Evolutionary conservation across 2,797 vertebrate genomes (phyloP).

Genomic region (Chloroceryle amazona): DNA sequence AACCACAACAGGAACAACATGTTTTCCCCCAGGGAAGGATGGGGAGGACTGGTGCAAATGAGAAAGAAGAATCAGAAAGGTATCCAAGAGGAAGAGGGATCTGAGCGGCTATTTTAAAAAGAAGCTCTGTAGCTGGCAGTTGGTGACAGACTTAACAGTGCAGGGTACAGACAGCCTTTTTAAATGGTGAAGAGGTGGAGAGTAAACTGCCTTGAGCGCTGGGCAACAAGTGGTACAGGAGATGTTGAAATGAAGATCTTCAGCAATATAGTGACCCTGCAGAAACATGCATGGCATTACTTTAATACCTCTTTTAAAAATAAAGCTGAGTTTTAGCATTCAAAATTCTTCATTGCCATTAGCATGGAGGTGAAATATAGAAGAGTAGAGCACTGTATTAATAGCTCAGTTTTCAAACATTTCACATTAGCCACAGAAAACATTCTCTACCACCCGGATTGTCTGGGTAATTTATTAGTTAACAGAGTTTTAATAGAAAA

Average conservation of each 20-base stretch:
- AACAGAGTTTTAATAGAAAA: not conserved
- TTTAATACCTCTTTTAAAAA: not conserved
- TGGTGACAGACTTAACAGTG: not conserved
- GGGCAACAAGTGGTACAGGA: not conserved
- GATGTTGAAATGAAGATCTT: not conserved
- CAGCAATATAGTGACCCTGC: not conserved
- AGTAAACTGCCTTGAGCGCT: not conserved
- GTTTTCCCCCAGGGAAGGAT: not conserved
- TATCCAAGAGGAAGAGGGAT: not conserved
- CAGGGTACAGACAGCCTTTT: not conserved
- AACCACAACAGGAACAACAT: not conserved
- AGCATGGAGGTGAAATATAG: not conserved
- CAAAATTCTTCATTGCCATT: not conserved
- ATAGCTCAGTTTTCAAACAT: slow-evolving; percentile 3
- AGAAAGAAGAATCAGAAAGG: not conserved
- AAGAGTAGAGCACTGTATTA: not conserved
- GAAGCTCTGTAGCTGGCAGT: not conserved
- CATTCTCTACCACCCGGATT: not conserved
- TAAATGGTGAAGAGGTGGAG: not conserved
- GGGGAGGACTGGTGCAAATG: not conserved
- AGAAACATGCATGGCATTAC: not conserved
- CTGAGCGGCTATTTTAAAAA: not conserved
- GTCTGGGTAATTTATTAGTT: slow-evolving; percentile 35
- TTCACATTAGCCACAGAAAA: not conserved
- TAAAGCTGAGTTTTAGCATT: not conserved